Conservation (phyloP, 2,113 vertebrate genomes). For the Ammodytes dubius region DNA sequence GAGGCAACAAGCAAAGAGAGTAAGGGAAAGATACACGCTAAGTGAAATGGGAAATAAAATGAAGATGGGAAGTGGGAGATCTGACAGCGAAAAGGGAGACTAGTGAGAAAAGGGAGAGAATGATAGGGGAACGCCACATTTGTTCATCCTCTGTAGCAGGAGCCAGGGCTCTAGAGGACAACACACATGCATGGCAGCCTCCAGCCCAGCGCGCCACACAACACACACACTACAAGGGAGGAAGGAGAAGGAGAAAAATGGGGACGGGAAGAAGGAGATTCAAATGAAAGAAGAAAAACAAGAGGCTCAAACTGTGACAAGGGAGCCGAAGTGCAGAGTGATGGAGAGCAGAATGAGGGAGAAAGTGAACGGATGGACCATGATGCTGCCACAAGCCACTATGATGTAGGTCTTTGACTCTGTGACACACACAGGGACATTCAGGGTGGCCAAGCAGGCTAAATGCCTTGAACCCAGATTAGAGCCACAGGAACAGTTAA, state of each 20-base stretch:
- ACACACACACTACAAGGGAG: conserved; percentile 29
- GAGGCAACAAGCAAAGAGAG: conserved; percentile 56
- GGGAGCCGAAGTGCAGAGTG: conserved; percentile 26
- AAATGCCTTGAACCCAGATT: conserved; percentile 65
- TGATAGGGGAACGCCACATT: conserved; percentile 64
- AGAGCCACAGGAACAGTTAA: conserved; percentile 32
- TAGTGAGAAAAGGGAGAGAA: conserved; percentile 47
- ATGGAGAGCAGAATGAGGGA: conserved; percentile 19
- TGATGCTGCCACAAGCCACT: conserved; percentile 38
- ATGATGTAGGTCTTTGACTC: conserved; percentile 41
- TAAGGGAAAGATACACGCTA: conserved; percentile 62
- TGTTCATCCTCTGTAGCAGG: conserved; percentile 67
- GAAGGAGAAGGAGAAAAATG: conserved; percentile 14
- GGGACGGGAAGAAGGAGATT: conserved; percentile 29
- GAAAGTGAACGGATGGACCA: conserved; percentile 17
- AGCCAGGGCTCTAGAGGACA: conserved; percentile 58
- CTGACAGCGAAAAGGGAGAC: conserved; percentile 54
- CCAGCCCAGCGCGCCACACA: conserved; percentile 31
- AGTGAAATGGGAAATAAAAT: conserved; percentile 71
- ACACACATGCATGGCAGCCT: conserved; percentile 37
- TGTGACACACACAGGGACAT: conserved; percentile 53
- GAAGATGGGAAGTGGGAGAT: conserved; percentile 51
- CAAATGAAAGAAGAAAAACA: conserved; percentile 33
- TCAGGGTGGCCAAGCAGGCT: conserved; percentile 35
- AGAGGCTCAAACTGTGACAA: conserved; percentile 56